Evolutionary conservation across 1,140 invertebrate species (phyloP).

Genomic region (Drosophila parvula): DNA sequence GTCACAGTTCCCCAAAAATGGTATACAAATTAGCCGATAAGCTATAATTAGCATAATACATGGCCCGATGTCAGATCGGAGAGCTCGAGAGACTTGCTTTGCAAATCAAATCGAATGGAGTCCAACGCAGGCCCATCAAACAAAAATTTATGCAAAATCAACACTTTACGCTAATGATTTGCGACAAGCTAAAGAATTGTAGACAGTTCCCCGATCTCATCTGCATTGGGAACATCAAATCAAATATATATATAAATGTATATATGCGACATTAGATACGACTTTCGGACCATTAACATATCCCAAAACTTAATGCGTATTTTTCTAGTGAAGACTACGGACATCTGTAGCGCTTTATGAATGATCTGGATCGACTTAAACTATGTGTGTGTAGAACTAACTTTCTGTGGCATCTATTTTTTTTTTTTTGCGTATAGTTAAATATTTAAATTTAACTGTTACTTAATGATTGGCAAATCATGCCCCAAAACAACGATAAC

Average conservation of each 20-base stretch:
- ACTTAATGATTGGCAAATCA: conserved; percentile 76
- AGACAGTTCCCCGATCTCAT: conserved; percentile 45
- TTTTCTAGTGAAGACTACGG: not conserved
- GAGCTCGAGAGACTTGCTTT: conserved; percentile 34
- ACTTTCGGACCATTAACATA: conserved; percentile 43
- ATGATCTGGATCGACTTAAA: conserved; percentile 43
- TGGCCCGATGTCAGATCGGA: conserved; percentile 2
- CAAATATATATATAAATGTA: conserved; percentile 4
- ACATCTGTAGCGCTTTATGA: conserved; percentile 34
- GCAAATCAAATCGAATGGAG: conserved; percentile 52
- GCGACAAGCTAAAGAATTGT: conserved; percentile 44
- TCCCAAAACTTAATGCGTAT: conserved; percentile 16
- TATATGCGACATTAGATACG: conserved; percentile 19
- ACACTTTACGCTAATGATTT: conserved; percentile 77
- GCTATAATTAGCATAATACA: conserved; percentile 42
- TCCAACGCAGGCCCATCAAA: conserved; percentile 17
- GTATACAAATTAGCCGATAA: conserved; percentile 47
- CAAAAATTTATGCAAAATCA: conserved; percentile 72
- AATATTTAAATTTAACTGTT: conserved; percentile 75
- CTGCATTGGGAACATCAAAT: conserved; percentile 54
- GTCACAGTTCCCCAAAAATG: conserved; percentile 32
- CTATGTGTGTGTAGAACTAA: conserved; percentile 38
- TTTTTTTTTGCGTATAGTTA: conserved; percentile 51
- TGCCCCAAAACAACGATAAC: conserved; percentile 50
- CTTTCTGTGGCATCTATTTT: conserved; percentile 61